Conservation (phyloP, 2,888 invertebrate genomes). For the Sphecodes monilicornis region DNA sequence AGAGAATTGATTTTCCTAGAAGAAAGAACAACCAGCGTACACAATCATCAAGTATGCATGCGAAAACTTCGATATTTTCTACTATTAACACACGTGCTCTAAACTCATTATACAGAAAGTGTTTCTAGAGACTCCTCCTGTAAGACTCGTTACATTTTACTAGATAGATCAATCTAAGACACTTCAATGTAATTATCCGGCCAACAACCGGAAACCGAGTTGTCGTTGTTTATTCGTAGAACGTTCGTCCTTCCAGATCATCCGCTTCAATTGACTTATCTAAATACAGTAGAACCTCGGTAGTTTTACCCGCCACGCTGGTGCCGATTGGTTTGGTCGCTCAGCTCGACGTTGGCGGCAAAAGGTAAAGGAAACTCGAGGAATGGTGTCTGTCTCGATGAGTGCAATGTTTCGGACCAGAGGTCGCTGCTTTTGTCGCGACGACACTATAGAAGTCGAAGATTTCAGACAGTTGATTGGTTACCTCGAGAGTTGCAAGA, state of each 20-base stretch:
- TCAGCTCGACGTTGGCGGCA: too few relatives aligned
- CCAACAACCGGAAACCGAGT: background rate
- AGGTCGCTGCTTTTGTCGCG: too few relatives aligned
- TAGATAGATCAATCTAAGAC: constrained; percentile 12
- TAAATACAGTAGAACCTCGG: background rate
- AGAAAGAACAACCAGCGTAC: constrained; percentile 1
- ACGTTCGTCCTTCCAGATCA: constrained; percentile 22
- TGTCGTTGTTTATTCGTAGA: constrained; percentile 9
- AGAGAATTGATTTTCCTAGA: constrained; percentile 33
- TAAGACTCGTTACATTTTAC: background rate
- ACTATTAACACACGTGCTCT: constrained; percentile 17
- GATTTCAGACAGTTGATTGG: too few relatives aligned
- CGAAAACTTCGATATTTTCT: constrained; percentile 25
- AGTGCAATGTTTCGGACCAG: too few relatives aligned
- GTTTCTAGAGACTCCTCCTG: constrained; percentile 14
- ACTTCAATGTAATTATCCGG: background rate
- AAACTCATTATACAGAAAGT: background rate
- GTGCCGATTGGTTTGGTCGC: too few relatives aligned
- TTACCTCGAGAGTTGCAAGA: too few relatives aligned
- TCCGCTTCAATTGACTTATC: constrained; percentile 26
- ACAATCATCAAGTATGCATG: constrained; percentile 20
- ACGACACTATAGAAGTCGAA: too few relatives aligned
- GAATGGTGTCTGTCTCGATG: too few relatives aligned
- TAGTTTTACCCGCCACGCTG: too few relatives aligned
- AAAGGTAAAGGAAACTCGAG: too few relatives aligned